Evolutionary conservation across 1,140 invertebrate species (phyloP), one percentile per base, ranked within the genome.

Genomic region (Monomorium pharaonis): DNA sequence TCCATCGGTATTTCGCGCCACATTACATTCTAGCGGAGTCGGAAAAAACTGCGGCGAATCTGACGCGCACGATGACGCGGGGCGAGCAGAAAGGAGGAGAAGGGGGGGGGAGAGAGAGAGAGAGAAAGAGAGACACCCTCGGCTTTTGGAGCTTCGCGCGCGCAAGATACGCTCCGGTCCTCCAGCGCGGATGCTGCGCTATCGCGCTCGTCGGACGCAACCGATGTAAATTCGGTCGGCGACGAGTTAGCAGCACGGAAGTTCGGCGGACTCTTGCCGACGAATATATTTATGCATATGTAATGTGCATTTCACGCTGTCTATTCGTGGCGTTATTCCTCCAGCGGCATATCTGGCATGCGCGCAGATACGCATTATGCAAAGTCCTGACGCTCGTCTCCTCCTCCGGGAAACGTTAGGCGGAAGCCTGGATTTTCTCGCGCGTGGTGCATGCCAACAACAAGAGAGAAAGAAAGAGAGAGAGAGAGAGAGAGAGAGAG

Each of bases 361-460:
- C 47, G 37, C 63, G 56, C 49, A 33, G 37, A 56, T 18, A 58
- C n/a, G 56, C 87, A 88, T 89, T 89, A 89, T 84, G 87, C 76
- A 83, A 86, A 86, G 49, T 21, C 42, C 27, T 33, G 16, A 37
- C 10, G 58, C 69, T 54, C 51, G n/a, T n/a, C 44, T 33, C 21
- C 67, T 63, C 49, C 65, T 51, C 42, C 70, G 18, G 67, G 24
- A 54, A 89, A 86, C 42, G 24, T 72, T 84, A 83, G 83, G 85
- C 84, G 84, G 86, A 83, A 77, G 62, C 18, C 70, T 72, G 77
- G 87, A 89, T 89, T 89, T 89, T 51, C 87, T 60, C 44, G 49
- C 18, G 49, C 56, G 30, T 56, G 21, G 63, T 56, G 10, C 7
- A n/a, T 12, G n/a, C 65, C 27, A 27, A 60, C 78, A 58, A 44